Base-by-base conservation (phyloP, 1,140 invertebrate species). In the Aplysia californica region DNA sequence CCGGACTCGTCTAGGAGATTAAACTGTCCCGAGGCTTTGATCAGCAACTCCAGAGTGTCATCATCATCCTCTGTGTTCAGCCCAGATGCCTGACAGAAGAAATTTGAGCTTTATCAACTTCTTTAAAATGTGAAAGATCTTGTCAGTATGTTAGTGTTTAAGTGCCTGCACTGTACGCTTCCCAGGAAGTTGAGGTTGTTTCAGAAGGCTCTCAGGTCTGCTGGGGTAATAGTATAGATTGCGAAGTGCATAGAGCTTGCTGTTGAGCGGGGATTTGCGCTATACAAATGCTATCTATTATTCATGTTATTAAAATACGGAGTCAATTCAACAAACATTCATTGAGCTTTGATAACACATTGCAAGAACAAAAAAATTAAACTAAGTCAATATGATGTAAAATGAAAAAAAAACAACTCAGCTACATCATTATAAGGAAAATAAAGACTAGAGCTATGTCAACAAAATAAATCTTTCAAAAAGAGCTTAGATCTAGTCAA, bases 11-110 rank as follows among this genome's bases (percentile, higher is more conserved):
- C 77, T n/a, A 82, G 72, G 21, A 86, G 58, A 21, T 87, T 82
- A 81, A 86, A 84, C 75, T 86, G 84, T 38, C 88, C 87, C 20
- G 79, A 77, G 3, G 87, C 86, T 66, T 80, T 78, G 1, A 89
- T 73, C 18, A 89, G 66, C 26, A 89, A 77, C 10, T 88, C 82
- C 21, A 89, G 70, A 67, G 85, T 83, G 4, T 75, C 83, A 74
- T 87, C 85, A 65, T 89, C 87, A 2, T 72, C 58, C 20, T 79
- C 78, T 1, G 78, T 84, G 50, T 87, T 84, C 29, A 89, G 61
- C 31, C 87, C 87, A n/a, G 76, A 81, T 0, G 81, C 82, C 29
- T 83, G 79, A 15, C 3, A 41, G n/a, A 39, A 64, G 21, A 65
- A 65, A 65, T n/a, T n/a, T n/a, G n/a, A n/a, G n/a, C n/a, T n/a